Base-by-base conservation (phyloP, 2,113 vertebrate genomes). In the Dolichotis patagonum region DNA sequence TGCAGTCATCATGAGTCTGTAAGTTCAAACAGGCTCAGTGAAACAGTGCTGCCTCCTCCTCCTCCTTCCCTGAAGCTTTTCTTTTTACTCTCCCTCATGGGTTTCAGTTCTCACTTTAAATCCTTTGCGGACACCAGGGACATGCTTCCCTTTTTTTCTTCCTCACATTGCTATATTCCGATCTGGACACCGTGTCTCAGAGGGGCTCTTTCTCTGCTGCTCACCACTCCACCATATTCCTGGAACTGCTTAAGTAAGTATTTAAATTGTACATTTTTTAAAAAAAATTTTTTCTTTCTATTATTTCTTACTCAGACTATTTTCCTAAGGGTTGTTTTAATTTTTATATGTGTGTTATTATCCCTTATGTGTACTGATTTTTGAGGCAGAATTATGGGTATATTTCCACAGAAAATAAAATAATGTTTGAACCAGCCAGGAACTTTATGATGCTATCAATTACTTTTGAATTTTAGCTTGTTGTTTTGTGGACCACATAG, bases 301-400 rank as follows among this genome's bases (percentile, higher is more conserved):
- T 84, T 90, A 24, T 92, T 78, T n/a, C 85, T 88, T 77, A 30
- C 24, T n/a, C n/a, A n/a, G n/a, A 32, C 49, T 49, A 22, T 88
- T 96, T 81, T 93, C 22, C 46, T 83, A 13, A 26, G 14, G 83
- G 0, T 75, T 86, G 41, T 95, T 85, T 93, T 75, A 28, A 41
- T 35, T 90, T 85, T 91, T n/a, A 0, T 65, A 92, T 77, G 8
- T 71, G 30, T 67, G 19, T 8, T 71, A 54, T 49, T 80, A 71
- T 65, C 88, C 56, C 56, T 94, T 49, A 83, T 81, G 90, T 71
- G 49, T 92, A 58, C 20, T 92, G 56, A 81, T 81, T 75, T 96
- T 85, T 78, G n/a, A 38, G 54, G 14, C 49, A 73, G n/a, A 91
- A 22, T 90, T 95, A 3, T 73, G 46, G 56, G 12, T 85, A 1